These are phyloP conservation scores for Pachyseris speciosa DNA, from an alignment of 64 coral and sea anemone species.

Conservation along the genomic window DNA sequence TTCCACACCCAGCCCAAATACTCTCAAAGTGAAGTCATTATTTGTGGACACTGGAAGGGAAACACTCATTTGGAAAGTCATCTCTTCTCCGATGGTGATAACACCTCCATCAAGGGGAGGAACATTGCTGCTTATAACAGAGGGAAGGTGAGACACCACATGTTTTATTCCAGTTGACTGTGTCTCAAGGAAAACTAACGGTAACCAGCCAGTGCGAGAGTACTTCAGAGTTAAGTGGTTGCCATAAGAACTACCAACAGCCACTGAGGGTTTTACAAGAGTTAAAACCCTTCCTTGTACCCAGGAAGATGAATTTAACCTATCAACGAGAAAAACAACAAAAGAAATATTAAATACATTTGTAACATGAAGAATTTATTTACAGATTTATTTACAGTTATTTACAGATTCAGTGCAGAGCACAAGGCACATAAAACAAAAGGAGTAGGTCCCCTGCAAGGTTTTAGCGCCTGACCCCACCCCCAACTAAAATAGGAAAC, in stretches of 20 bases:
- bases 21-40: slow-evolving; percentile 33
- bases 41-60: slow-evolving; percentile 79
- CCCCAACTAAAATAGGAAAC: no score
- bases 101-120: background rate
- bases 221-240: slow-evolving; percentile 38
- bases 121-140: slow-evolving; percentile 42
- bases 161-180: background rate
- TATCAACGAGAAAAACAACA: background rate
- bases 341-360: background rate
- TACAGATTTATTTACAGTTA: no score
- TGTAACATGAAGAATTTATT: background rate
- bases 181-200: background rate
- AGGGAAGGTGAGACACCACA: background rate
- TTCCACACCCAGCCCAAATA: slow-evolving; percentile 53
- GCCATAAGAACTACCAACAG: slow-evolving; percentile 24
- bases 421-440: no score
- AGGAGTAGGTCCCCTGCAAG: background rate
- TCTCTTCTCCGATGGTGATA: slow-evolving; percentile 72
- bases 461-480: no score
- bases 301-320: slow-evolving; percentile 41
- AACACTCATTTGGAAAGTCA: slow-evolving; percentile 52
- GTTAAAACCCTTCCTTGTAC: slow-evolving; percentile 21
- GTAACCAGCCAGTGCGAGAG: slow-evolving; percentile 50
- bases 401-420: no score
- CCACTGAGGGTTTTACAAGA: slow-evolving; percentile 56